Conservation (phyloP, 1,140 invertebrate species). For the Magallana angulata region DNA sequence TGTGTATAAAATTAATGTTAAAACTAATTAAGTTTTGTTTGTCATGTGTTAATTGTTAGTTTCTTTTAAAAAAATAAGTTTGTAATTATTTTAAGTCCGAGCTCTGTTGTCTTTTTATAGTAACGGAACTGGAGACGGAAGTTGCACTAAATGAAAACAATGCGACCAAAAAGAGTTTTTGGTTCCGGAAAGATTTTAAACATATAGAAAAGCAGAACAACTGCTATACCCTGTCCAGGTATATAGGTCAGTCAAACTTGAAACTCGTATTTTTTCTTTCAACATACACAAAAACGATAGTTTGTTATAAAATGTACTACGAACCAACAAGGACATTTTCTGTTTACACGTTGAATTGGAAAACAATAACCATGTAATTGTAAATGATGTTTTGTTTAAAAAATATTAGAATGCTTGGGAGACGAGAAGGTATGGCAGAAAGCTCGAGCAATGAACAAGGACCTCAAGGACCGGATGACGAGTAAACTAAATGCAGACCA, state of each 20-base stretch:
- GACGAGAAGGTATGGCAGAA: conserved; percentile 52
- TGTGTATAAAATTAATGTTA: too few species aligned
- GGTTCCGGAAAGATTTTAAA: conserved; percentile 64
- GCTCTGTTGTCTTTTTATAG: conserved; percentile 48
- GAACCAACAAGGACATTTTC: too few species aligned
- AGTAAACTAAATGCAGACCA: conserved; percentile 32
- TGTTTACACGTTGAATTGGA: too few species aligned
- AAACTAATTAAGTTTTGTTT: not conserved
- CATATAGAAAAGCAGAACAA: conserved; percentile 60
- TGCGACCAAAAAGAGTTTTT: conserved; percentile 57
- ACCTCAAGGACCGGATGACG: conserved; percentile 50
- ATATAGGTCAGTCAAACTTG: conserved; percentile 54
- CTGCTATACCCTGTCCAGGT: conserved; percentile 53
- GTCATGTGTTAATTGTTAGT: not conserved
- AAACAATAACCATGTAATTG: too few species aligned
- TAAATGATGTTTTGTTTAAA: too few species aligned
- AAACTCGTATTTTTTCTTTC: not conserved
- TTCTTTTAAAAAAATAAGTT: not conserved
- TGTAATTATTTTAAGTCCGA: not conserved
- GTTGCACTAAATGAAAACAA: conserved; percentile 46
- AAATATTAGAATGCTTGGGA: conserved; percentile 22
- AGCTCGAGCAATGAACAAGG: conserved; percentile 45
- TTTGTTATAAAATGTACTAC: too few species aligned
- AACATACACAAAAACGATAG: too few species aligned
- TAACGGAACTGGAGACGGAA: conserved; percentile 66